A percentile compares a stretch with the other conserved stretches of the same genome.
Evolutionary conservation across 2,797 vertebrate species (phyloP).

Genomic region (Trachurus trachurus): DNA sequence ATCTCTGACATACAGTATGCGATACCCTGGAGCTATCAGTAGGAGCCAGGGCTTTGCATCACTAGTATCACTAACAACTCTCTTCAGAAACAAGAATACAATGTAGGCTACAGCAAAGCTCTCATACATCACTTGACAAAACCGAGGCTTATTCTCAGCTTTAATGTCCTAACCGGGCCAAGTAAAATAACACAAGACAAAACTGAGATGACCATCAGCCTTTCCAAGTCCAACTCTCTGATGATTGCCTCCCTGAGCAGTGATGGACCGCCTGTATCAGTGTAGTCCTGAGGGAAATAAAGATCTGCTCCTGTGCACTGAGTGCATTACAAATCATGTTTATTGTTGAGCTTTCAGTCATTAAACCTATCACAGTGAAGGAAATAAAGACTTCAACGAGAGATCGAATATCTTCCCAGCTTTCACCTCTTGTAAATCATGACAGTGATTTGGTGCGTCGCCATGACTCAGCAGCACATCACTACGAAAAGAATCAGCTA

Average conservation of each 20-base stretch:
- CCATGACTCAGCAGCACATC: conserved; percentile 63
- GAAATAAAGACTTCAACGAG: conserved; percentile 66
- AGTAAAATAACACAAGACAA: conserved; percentile 33
- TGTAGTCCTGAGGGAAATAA: conserved; percentile 68
- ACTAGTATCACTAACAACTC: background rate
- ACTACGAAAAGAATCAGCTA: conserved; percentile 8
- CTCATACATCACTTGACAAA: conserved; percentile 34
- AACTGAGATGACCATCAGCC: conserved; percentile 37
- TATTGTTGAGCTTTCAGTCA: conserved; percentile 67
- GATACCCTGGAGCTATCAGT: background rate
- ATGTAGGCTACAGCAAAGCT: background rate
- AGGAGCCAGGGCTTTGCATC: background rate
- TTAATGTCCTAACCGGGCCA: conserved; percentile 32
- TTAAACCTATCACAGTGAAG: conserved; percentile 62
- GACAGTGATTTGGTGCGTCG: conserved; percentile 45
- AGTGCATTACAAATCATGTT: conserved; percentile 69
- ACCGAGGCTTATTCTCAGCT: conserved; percentile 7
- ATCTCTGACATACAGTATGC: background rate
- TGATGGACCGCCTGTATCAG: conserved; percentile 36
- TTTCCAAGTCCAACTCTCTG: conserved; percentile 40
- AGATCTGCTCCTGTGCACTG: conserved; percentile 44
- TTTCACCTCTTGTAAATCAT: conserved; percentile 59
- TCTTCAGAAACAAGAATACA: background rate
- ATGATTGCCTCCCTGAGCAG: conserved; percentile 44
- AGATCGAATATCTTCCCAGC: conserved; percentile 62